Evolutionary conservation across 2,888 invertebrate genomes (phyloP), one percentile per base, ranked within the genome.

Genomic region (Cataglyphis cursor): DNA sequence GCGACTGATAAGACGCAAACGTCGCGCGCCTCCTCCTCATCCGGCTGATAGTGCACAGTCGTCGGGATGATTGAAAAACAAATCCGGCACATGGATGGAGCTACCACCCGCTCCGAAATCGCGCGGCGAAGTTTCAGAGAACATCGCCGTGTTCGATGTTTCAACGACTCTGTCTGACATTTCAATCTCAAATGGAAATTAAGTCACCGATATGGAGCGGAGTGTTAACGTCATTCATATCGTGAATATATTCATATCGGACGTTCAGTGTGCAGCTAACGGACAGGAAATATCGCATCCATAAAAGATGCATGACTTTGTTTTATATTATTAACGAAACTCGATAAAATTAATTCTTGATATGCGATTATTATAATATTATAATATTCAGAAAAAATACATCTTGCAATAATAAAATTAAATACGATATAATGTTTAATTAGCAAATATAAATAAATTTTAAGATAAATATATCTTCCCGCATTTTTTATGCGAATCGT

Each of bases 1-100:
- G 64, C 89, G 18, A 82, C 61, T 76, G 89, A 89, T 89, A 89
- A 89, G 68, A n/a, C 44, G 64, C 10, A 44, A n/a, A 74, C 41
- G 35, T 18, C 38, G 57, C 21, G 51, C 18, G 51, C 21, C 21
- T 44, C 4, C 59, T 44, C 41, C 31, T 62, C 78, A 64, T 70
- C 61, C 85, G 24, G 82, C 82, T 73, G 89, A 86, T 83, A 89
- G 66, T 87, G 72, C 76, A 81, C 48, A 18, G 82, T 28, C 41
- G 41, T 41, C 31, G 5, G 31, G 59, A 65, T 74, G 48, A 66
- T 86, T 44, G 65, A 48, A 24, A 15, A 35, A 18, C 59, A 2
- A 51, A 12, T 12, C 28, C 31, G 38, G 57, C 83, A 31, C 83
- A 81, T 0, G 80, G 85, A 65, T 88, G 87, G 86, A 88, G 86